Evolutionary conservation across 2,113 vertebrate genomes (phyloP).

Genomic region (Peromyscus polionotus): DNA sequence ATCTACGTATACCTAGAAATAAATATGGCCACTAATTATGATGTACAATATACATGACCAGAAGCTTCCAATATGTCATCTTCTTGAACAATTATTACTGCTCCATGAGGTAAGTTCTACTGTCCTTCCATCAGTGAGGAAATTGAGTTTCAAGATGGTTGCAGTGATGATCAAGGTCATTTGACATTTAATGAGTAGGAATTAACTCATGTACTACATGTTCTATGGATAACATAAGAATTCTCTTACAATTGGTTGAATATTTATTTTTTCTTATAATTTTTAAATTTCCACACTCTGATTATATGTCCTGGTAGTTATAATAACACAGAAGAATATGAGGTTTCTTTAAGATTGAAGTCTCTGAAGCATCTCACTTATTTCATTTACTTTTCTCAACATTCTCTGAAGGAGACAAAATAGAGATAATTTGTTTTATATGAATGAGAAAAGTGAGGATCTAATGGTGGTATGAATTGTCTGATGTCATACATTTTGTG

Average conservation of each 20-base stretch:
- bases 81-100: neutral
- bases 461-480: neutral
- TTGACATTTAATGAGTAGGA: neutral
- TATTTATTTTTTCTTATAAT: neutral
- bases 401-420: neutral
- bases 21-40: neutral
- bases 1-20: neutral
- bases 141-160: neutral
- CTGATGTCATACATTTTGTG: neutral
- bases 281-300: neutral
- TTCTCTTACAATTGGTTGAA: neutral
- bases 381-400: neutral
- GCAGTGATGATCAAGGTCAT: neutral
- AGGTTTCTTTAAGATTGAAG: neutral
- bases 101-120: neutral
- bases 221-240: neutral
- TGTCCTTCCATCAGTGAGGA: neutral
- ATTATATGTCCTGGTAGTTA: neutral
- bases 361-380: neutral
- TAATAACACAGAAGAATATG: neutral
- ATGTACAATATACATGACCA: neutral
- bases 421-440: neutral
- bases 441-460: neutral
- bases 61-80: neutral
- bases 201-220: neutral